These are phyloP conservation scores for Myxocyprinus asiaticus DNA, from an alignment of 2,113 vertebrate genomes.

Conservation along the genomic window DNA sequence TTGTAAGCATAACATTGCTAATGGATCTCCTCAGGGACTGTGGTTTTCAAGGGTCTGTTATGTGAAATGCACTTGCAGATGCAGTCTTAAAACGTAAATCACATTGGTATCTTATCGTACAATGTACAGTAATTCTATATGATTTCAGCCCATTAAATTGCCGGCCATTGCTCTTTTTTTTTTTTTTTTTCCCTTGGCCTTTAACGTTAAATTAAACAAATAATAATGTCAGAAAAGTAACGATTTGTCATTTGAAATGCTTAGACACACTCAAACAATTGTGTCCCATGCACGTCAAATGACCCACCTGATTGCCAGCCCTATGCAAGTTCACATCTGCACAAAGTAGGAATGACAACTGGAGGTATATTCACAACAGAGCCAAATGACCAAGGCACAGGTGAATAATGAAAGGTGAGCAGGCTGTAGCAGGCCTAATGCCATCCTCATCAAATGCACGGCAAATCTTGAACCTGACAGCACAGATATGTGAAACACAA, in stretches of 20 bases:
- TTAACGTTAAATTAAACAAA: too few species aligned
- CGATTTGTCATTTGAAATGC: too few species aligned
- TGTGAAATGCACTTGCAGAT: neutral
- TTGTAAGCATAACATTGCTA: neutral
- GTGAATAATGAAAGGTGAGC: constrained; percentile 32
- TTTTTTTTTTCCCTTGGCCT: too few species aligned
- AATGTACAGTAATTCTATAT: neutral
- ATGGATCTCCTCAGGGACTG: neutral
- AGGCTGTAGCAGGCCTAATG: constrained; percentile 23
- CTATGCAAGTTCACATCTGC: neutral
- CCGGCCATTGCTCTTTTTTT: too few species aligned
- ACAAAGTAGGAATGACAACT: neutral
- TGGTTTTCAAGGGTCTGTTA: neutral
- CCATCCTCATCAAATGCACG: constrained; percentile 39
- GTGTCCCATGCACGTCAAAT: too few species aligned
- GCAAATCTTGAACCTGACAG: constrained; percentile 23
- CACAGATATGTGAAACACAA: constrained; percentile 26
- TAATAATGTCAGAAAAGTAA: too few species aligned
- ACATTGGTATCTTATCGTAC: neutral
- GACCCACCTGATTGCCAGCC: neutral
- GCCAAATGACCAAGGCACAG: neutral
- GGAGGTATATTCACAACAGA: neutral
- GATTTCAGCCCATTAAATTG: neutral
- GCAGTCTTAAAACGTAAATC: neutral
- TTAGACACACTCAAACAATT: too few species aligned